Evolutionary conservation across 2,888 invertebrate genomes (phyloP), one percentile per base, ranked within the genome.

Genomic region (Parascotia fuliginaria): DNA sequence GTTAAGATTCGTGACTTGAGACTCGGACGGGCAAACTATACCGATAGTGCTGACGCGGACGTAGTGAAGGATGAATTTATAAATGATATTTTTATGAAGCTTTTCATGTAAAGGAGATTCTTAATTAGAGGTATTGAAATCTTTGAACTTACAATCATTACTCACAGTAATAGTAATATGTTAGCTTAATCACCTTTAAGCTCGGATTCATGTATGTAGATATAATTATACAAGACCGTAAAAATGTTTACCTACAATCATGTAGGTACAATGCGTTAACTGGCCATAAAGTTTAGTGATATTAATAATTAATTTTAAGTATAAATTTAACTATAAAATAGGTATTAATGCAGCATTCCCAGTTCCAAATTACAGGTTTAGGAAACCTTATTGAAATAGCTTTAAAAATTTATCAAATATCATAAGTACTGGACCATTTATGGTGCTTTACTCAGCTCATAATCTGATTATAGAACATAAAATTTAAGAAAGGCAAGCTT

Each of bases 141-240:
- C 32, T 49, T 41, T 40, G 36, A 48, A 34, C 42, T 28, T 27
- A 38, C 12, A 9, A 24, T 38, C 3, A 38, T 38, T 13, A 14
- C 4, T 24, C 15, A 29, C 31, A 31, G 15, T 16, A n/a, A 12
- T 32, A 14, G 14, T 1, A 32, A 6, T n/a, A n/a, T 15, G 1
- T 24, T 7, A 24, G 24, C 7, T 9, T 24, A 24, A 24, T 7
- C 7, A 24, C 4, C 4, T 24, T 24, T 24, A 3, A 24, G 4
- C 7, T 24, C 7, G 7, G 24, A 24, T 24, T 24, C 4, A 9
- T 24, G n/a, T n/a, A n/a, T n/a, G n/a, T n/a, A n/a, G n/a, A n/a
- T n/a, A n/a, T n/a, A 82, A 86, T 84, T 45, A 85, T 85, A 83
- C 78, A 79, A 73, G 74, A 59, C 56, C 77, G 80, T 85, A 83